Base-by-base conservation (phyloP, 2,113 vertebrate species). In the Xenopus borealis region DNA sequence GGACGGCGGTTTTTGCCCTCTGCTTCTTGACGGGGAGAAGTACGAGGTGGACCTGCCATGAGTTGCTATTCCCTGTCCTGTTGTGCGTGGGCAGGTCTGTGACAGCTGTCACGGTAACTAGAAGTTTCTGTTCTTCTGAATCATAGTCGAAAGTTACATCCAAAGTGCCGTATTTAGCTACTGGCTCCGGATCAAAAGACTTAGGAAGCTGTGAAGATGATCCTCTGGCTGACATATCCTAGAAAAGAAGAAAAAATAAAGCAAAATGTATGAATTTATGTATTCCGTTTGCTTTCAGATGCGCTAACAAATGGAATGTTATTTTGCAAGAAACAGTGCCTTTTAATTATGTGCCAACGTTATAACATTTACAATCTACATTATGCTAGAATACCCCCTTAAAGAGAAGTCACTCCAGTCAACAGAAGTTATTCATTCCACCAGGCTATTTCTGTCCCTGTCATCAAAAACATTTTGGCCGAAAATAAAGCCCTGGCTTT, bases 1-100 rank as follows among this genome's bases (percentile, higher is more conserved):
- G 94, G 85, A 96, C 88, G 64, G 91, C 92, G 8, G 95, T 98
- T 90, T 97, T 98, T 50, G 94, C 94, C 81, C 95, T 86, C 87
- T 99, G 97, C 80, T 98, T 98, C 86, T 97, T 98, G 87, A 94
- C 94, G 74, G 97, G 96, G 75, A 99, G 91, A 77, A 99, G 92
- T 83, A 99, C 95, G 83, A 99, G 91, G 89, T 98, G 97, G 77
- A 99, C 94, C 89, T 99, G 96, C 96, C 96, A 98, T 30, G 94
- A 94, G 79, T 88, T 81, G 89, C 93, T 98, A 74, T 95, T 95
- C 74, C 96, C 93, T 40, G 91, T 92, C 87, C 92, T 93, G 83
- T 91, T 96, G 75, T 94, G 85, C 30, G 91, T 84, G 9, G 97
- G 95, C 64, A 98, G 90, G 85, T 99, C 96, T 52, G 95, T 96